Base-by-base conservation (phyloP, 2,797 vertebrate genomes). In the Muscicapa striata region DNA sequence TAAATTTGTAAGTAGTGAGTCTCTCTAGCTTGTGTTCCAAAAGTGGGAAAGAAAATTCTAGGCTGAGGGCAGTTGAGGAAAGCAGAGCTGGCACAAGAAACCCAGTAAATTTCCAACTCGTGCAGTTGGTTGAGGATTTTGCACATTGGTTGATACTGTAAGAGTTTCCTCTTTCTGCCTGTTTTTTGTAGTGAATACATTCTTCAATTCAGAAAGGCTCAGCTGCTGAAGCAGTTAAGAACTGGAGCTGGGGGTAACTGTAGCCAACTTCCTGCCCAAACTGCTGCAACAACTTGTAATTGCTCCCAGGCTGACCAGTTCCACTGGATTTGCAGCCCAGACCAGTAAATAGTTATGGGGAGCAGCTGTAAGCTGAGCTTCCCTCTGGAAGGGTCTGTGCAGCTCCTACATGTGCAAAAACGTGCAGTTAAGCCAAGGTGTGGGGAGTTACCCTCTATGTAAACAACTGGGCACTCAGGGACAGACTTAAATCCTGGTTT, bases 261-360 rank as follows among this genome's bases (percentile, higher is more conserved):
- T 4, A 22, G 41, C 16, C 36, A 74, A 11, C 14, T 27, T 93
- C 54, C 68, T 66, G 63, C 29, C 52, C 77, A 45, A 77, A 79
- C 74, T 97, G 96, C 95, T 95, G 97, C 92, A 97, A 96, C 12
- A 77, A 34, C 61, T 38, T 63, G 93, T 64, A 93, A 93, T 26
- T 48, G 72, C 70, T 41, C 12, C 32, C 38, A 49, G 75, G 36
- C 46, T 18, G 22, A 89, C 26, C 57, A 18, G 64, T 83, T 36
- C 13, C 51, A 51, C 75, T 52, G 82, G 86, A 51, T 87, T 36
- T 73, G 34, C 59, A 73, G 49, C 68, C 67, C 55, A 3, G 66
- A 9, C 48, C 66, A 63, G 59, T 20, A 1, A 26, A 4, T 3
- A 29, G 13, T 2, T 21, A 6, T 19, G 26, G 15, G 52, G 77